Evolutionary conservation across 2,113 vertebrate genomes (phyloP), one percentile per base, ranked within the genome.

Genomic region (Heterocephalus glaber): DNA sequence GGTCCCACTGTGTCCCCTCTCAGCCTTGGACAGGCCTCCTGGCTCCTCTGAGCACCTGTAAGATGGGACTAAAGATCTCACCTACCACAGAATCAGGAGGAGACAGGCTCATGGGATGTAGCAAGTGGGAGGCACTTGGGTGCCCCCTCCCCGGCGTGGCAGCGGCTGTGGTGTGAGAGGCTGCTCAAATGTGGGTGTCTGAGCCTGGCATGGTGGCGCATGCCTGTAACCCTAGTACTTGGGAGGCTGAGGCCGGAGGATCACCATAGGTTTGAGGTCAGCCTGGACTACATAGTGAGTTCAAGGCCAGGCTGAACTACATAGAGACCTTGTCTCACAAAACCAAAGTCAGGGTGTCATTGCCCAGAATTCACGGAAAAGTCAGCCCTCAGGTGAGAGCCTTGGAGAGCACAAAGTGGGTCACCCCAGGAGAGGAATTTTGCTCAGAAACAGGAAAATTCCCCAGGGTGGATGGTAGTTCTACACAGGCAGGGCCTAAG

Each of bases 401-500:
- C n/a, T 47, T 19, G 1, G 35, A 19, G 49, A 77, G 77, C 85
- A 47, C 28, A 63, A 80, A 44, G 26, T 33, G 49, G 28, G 66
- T 79, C 66, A 41, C 17, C 24, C 22, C 2, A 2, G 26, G 68
- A 4, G 41, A 66, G 54, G 58, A n/a, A 85, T 94, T 86, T 47
- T 65, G 47, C 30, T 80, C 9, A 24, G n/a, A 90, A 61, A 38
- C 44, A 28, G 85, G 52, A 88, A 76, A 79, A 44, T 60, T 80
- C 30, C 35, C 16, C n/a, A n/a, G 4, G 60, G 10, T 4, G 24
- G 30, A 19, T 2, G 68, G 19, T 0, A 9, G 74, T 54, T 90
- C 93, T 9, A 12, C 28, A 72, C 88, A 52, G 35, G 22, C 20
- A 4, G 38, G 0, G 0, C 0, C 4, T 7, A 7, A 63, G 33